Conservation (phyloP, 2,113 vertebrate genomes). For the Corydoras maculifer region DNA sequence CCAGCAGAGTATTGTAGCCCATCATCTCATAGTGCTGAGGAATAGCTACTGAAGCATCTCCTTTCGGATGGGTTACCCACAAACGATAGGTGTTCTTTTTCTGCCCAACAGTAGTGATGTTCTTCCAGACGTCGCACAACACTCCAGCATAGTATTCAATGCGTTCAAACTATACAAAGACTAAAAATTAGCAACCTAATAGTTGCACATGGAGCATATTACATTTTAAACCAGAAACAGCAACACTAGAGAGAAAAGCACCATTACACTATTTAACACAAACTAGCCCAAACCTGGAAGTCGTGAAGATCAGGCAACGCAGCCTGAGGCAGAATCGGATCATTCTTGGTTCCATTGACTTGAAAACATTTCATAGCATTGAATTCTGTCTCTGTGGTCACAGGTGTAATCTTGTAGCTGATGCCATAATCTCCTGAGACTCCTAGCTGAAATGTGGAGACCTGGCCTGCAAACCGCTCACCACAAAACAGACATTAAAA, state of each 20-base stretch:
- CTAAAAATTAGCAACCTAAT: not conserved
- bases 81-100: slow-evolving; percentile 73
- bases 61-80: slow-evolving; percentile 65
- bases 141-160: slow-evolving; percentile 63
- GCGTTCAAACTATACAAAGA: slow-evolving; percentile 61
- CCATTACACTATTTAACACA: too few species aligned
- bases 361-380: slow-evolving; percentile 74
- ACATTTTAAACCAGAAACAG: too few species aligned
- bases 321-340: slow-evolving; percentile 53
- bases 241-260: not conserved
- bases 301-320: slow-evolving; percentile 57
- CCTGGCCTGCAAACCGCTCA: slow-evolving; percentile 57
- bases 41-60: slow-evolving; percentile 26
- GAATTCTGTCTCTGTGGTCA: slow-evolving; percentile 66
- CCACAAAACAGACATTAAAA: not conserved
- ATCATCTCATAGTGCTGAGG: slow-evolving; percentile 72
- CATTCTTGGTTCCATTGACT: slow-evolving; percentile 67
- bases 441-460: slow-evolving; percentile 68
- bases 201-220: too few species aligned
- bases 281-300: slow-evolving; percentile 61
- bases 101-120: slow-evolving; percentile 56
- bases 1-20: slow-evolving; percentile 72
- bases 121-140: slow-evolving; percentile 72
- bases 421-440: slow-evolving; percentile 54
- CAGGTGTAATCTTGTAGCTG: slow-evolving; percentile 66